Conservation (phyloP, 2,797 vertebrate species). For the Hoplostethus atlanticus region DNA sequence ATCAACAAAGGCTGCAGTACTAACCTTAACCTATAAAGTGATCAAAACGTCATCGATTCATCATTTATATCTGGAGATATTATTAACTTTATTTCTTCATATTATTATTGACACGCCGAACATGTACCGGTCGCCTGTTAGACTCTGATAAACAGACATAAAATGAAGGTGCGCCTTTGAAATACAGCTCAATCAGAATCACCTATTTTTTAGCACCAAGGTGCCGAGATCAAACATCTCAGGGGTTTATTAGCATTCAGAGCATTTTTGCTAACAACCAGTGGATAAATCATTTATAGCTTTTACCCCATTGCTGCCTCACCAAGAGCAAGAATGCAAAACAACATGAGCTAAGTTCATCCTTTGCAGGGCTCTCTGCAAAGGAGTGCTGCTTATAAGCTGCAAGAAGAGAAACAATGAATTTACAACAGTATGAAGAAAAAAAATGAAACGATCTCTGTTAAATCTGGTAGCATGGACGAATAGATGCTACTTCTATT, state of each 20-base stretch:
- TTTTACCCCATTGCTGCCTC: slow-evolving; percentile 75
- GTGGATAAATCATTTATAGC: slow-evolving; percentile 79
- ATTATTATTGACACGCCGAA: slow-evolving; percentile 8
- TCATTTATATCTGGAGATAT: slow-evolving; percentile 26
- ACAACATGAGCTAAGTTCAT: slow-evolving; percentile 48
- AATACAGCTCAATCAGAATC: slow-evolving; percentile 57
- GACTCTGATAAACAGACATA: slow-evolving; percentile 49
- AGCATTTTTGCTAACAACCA: slow-evolving; percentile 74
- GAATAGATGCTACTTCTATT: background rate
- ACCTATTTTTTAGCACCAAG: slow-evolving; percentile 67
- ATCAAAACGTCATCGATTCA: slow-evolving; percentile 20
- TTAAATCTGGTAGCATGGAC: background rate
- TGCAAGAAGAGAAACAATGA: slow-evolving; percentile 40
- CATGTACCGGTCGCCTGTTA: slow-evolving; percentile 29
- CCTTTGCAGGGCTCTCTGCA: slow-evolving; percentile 46
- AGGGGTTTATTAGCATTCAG: slow-evolving; percentile 79
- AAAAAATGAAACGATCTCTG: background rate
- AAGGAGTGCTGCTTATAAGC: slow-evolving; percentile 49
- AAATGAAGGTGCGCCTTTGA: slow-evolving; percentile 57
- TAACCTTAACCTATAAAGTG: background rate
- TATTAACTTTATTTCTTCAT: slow-evolving; percentile 16
- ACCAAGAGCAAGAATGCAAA: slow-evolving; percentile 66
- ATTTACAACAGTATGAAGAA: slow-evolving; percentile 29
- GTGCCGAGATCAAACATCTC: slow-evolving; percentile 75
- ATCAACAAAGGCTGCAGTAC: background rate